A percentile compares a stretch with the other conserved stretches of the same genome.
These are phyloP conservation scores for Oligia latruncula DNA, from an alignment of 2,888 invertebrate species.

Conservation along the genomic window DNA sequence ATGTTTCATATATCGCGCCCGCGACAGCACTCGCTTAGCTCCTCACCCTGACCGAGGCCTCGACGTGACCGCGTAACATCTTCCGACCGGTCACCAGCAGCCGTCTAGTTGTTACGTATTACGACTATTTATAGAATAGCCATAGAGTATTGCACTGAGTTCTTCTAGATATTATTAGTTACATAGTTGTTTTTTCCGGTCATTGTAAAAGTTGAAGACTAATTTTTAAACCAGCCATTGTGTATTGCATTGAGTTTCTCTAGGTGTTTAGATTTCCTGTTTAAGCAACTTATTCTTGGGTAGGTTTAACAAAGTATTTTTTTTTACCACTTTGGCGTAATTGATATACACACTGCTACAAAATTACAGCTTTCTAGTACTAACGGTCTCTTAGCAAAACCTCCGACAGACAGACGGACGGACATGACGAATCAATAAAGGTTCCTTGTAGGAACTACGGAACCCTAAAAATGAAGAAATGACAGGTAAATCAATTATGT, in stretches of 20 bases:
- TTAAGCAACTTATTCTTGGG: not conserved
- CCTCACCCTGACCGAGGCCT: not conserved
- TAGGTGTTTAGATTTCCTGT: not conserved
- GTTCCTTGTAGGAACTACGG: no score
- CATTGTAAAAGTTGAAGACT: not conserved
- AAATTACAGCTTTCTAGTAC: no score
- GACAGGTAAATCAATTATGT: no score
- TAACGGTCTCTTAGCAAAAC: no score
- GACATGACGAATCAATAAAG: no score
- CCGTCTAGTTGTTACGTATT: conserved; percentile 50
- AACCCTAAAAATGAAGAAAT: no score
- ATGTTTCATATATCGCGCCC: not conserved
- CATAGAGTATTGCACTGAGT: conserved; percentile 12
- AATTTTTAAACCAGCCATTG: no score
- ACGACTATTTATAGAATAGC: conserved; percentile 57
- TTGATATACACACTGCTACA: no score
- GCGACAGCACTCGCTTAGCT: conserved; percentile 5
- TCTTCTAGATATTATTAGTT: conserved; percentile 25
- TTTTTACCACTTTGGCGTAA: no score
- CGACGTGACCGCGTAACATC: conserved; percentile 55
- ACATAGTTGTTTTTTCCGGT: conserved; percentile 37
- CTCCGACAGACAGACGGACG: no score
- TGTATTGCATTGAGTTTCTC: no score
- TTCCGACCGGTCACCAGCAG: conserved; percentile 64
- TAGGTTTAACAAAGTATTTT: not conserved